phyloP scores from a whole-genome alignment of 2,113 vertebrate species.

The Apistogramma diplotaenia region DNA sequence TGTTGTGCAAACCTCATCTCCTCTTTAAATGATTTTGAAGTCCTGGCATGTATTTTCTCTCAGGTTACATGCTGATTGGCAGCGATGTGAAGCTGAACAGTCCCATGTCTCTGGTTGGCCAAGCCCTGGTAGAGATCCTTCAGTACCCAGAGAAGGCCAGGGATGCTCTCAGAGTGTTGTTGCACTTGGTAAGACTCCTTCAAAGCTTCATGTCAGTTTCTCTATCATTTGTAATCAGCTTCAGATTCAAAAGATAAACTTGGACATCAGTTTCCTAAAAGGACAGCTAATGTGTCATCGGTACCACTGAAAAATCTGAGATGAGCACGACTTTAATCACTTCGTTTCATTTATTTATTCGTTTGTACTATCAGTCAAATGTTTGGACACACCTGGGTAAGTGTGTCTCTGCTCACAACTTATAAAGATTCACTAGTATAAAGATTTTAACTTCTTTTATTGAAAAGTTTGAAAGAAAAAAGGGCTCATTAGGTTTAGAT shows the following conservation, averaged over 20 bases:
- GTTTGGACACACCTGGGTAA: too few species aligned
- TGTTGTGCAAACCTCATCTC: not conserved
- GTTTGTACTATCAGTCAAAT: too few species aligned
- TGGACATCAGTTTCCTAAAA: not conserved
- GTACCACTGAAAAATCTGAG: not conserved
- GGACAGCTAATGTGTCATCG: not conserved
- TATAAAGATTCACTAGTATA: not conserved
- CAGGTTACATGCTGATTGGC: slow-evolving; percentile 93
- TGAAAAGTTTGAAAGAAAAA: not conserved
- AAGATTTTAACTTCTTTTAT: not conserved
- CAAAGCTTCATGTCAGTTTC: not conserved
- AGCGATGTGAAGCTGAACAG: slow-evolving; percentile 93
- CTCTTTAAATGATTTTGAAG: not conserved
- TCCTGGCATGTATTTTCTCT: not conserved
- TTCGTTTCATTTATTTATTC: not conserved
- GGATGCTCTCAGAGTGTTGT: slow-evolving; percentile 89
- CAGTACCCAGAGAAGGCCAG: slow-evolving; percentile 88
- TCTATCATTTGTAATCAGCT: not conserved
- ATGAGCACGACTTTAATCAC: not conserved
- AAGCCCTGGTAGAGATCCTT: slow-evolving; percentile 91
- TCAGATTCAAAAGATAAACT: not conserved
- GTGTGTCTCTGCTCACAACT: too few species aligned
- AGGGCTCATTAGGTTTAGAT: not conserved
- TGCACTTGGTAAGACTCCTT: slow-evolving; percentile 85
- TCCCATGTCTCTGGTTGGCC: slow-evolving; percentile 88